Conservation (phyloP, 2,888 invertebrate species). For the Drosophila pullipes region DNA sequence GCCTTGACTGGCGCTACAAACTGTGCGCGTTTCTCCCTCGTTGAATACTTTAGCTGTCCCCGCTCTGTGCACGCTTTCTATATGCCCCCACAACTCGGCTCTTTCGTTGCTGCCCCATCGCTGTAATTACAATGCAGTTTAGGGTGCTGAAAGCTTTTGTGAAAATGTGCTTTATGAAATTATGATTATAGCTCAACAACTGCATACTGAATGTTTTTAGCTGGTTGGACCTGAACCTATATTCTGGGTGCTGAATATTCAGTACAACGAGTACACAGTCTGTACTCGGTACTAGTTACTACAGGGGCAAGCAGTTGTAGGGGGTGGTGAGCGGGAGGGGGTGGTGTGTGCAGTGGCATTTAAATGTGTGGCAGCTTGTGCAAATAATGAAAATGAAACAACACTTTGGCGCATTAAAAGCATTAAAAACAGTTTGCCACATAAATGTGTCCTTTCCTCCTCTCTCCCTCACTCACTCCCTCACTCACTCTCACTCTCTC, state of each 20-base stretch:
- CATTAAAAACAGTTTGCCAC: conserved; percentile 80
- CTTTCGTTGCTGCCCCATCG: conserved; percentile 25
- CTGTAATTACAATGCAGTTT: conserved; percentile 81
- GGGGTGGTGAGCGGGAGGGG: background rate
- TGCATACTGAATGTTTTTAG: conserved; percentile 59
- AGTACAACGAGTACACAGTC: background rate
- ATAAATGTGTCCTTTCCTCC: conserved; percentile 57
- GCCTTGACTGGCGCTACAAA: conserved; percentile 70
- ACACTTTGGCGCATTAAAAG: conserved; percentile 81
- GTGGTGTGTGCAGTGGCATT: conserved; percentile 54
- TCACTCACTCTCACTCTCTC: too few species aligned
- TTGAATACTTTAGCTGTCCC: conserved; percentile 46
- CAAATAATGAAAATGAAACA: conserved; percentile 82
- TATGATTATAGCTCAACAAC: conserved; percentile 82
- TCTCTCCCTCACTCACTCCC: background rate
- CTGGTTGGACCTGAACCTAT: conserved; percentile 5
- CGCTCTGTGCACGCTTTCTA: background rate
- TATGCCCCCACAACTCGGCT: background rate
- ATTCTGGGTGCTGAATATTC: conserved; percentile 7
- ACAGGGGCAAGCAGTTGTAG: background rate
- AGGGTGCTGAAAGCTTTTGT: conserved; percentile 83
- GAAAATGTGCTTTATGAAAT: conserved; percentile 83
- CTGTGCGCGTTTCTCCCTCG: conserved; percentile 57
- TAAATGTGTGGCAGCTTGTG: conserved; percentile 79
- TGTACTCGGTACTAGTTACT: conserved; percentile 7